Evolutionary conservation across 1,140 invertebrate genomes (phyloP).

Genomic region (Copidosoma floridanum): DNA sequence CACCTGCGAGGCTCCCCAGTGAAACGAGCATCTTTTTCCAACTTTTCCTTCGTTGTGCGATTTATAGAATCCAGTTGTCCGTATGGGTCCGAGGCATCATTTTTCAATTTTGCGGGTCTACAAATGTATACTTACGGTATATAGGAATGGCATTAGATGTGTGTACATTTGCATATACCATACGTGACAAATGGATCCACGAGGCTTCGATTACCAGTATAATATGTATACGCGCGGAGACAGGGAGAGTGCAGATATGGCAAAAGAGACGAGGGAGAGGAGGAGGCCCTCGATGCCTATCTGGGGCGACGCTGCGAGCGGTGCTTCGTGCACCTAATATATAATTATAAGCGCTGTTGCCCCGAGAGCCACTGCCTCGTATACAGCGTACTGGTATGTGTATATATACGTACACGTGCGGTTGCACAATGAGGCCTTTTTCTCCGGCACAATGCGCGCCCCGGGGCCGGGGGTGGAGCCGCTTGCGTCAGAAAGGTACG

Average conservation of each 20-base stretch:
- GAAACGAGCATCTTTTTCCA: no score
- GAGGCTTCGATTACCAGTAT: no score
- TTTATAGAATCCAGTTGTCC: no score
- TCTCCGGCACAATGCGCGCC: constrained; percentile 10
- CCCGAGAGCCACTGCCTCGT: constrained; percentile 43
- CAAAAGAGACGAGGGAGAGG: no score
- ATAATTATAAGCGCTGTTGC: constrained; percentile 51
- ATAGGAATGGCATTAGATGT: no score
- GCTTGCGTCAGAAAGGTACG: neutral
- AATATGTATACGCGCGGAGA: neutral
- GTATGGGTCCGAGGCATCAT: no score
- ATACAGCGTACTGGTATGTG: constrained; percentile 19
- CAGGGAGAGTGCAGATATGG: no score
- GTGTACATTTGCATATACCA: neutral
- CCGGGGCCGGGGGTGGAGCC: constrained; percentile 52
- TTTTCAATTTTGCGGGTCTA: no score
- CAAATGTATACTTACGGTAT: no score
- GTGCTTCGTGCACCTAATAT: constrained; percentile 23
- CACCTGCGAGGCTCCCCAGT: no score
- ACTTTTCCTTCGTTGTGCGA: no score
- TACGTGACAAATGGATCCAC: neutral
- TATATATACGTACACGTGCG: constrained; percentile 26
- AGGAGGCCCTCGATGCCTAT: no score
- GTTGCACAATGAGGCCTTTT: constrained; percentile 23
- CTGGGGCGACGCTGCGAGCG: neutral